These are phyloP conservation scores for Eristalinus aeneus DNA, from an alignment of 2,888 invertebrate genomes.

Conservation along the genomic window DNA sequence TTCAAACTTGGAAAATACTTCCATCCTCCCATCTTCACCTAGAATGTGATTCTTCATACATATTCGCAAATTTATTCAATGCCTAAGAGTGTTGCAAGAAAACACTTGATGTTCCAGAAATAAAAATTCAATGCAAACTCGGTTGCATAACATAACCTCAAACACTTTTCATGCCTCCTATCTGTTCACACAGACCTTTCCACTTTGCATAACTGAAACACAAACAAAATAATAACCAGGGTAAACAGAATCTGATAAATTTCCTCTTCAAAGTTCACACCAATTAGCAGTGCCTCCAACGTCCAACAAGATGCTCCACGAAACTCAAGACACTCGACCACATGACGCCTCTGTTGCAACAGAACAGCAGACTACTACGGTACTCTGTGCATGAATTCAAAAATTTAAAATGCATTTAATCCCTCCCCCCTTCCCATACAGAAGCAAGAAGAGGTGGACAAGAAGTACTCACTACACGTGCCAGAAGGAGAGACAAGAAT, in stretches of 20 bases:
- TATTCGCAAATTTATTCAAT: too few species aligned
- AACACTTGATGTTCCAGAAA: too few species aligned
- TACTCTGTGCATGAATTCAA: background rate
- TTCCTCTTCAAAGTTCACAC: background rate
- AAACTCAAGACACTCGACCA: background rate
- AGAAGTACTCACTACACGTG: too few species aligned
- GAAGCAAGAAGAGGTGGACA: too few species aligned
- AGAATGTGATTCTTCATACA: too few species aligned
- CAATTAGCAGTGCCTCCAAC: background rate
- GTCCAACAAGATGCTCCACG: too few species aligned
- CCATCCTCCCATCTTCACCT: too few species aligned
- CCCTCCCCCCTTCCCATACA: too few species aligned
- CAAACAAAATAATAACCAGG: background rate
- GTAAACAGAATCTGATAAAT: background rate
- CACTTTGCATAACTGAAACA: background rate
- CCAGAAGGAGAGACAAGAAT: background rate
- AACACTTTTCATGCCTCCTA: background rate
- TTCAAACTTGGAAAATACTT: too few species aligned
- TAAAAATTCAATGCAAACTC: too few species aligned
- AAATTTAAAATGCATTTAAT: background rate
- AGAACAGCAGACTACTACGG: background rate
- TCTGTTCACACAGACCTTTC: background rate
- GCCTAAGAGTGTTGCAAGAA: too few species aligned
- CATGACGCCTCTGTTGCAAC: background rate
- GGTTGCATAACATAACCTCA: too few species aligned